phyloP scores from a whole-genome alignment of 2,888 invertebrate species.

The Habroteleia sp. region DNA sequence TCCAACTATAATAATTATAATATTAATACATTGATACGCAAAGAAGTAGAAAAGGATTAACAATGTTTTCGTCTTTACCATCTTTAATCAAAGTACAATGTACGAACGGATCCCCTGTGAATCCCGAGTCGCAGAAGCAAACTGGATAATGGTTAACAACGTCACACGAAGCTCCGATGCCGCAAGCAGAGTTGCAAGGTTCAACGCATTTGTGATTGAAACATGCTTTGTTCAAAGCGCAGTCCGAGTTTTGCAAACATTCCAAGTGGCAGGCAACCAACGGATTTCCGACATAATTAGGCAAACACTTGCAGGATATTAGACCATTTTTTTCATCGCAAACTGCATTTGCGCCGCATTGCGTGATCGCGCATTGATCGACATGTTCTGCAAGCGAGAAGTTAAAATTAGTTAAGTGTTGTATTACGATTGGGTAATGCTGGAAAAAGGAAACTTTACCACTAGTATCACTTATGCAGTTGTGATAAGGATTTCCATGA shows the following conservation, averaged over 20 bases:
- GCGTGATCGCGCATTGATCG: constrained; percentile 88
- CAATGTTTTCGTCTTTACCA: constrained; percentile 40
- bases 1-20: constrained; percentile 27
- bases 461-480: constrained; percentile 87
- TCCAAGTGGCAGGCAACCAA: constrained; percentile 89
- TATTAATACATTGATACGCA: no score
- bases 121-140: constrained; percentile 86
- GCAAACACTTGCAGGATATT: constrained; percentile 87
- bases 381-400: constrained; percentile 69
- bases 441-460: constrained; percentile 38
- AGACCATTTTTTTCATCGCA: constrained; percentile 87
- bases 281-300: constrained; percentile 90
- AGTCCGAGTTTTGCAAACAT: constrained; percentile 88
- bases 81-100: constrained; percentile 82
- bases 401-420: no score
- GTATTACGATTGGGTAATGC: no score
- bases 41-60: no score
- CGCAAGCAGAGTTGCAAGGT: constrained; percentile 86
- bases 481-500: constrained; percentile 89
- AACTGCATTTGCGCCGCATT: constrained; percentile 91
- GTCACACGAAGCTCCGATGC: constrained; percentile 87
- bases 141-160: constrained; percentile 90
- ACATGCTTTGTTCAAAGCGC: constrained; percentile 81
- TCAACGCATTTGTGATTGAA: constrained; percentile 82
- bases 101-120: constrained; percentile 85